phyloP scores from a whole-genome alignment of 1,140 invertebrate genomes.

The Solen grandis region DNA sequence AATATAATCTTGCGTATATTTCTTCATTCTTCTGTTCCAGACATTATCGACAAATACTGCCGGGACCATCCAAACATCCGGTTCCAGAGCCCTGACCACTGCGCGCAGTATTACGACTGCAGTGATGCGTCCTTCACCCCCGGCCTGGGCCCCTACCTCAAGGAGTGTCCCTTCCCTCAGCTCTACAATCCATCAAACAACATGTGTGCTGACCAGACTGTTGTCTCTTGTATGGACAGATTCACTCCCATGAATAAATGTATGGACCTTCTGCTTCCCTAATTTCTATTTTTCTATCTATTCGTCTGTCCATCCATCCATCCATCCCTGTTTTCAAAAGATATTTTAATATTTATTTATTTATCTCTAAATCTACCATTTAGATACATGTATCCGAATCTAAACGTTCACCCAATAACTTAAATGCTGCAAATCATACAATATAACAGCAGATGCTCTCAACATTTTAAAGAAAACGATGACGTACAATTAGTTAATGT shows the following conservation, averaged over 20 bases:
- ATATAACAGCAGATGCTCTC: too few species aligned
- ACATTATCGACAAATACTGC: slow-evolving; percentile 62
- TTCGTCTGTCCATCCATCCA: too few species aligned
- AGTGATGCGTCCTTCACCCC: slow-evolving; percentile 45
- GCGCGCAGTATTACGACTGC: slow-evolving; percentile 70
- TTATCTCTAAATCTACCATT: too few species aligned
- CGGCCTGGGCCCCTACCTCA: slow-evolving; percentile 56
- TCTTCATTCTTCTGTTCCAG: slow-evolving; percentile 55
- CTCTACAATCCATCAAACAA: slow-evolving; percentile 62
- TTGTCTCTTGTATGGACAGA: slow-evolving; percentile 51
- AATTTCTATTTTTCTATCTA: too few species aligned
- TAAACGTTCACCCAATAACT: too few species aligned
- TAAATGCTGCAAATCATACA: too few species aligned
- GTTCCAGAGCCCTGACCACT: slow-evolving; percentile 63
- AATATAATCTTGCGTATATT: too few species aligned
- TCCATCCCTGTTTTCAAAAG: too few species aligned
- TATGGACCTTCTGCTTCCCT: slow-evolving; percentile 38
- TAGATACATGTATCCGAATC: too few species aligned
- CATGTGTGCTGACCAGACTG: slow-evolving; percentile 42
- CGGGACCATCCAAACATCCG: slow-evolving; percentile 62
- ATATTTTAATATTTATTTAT: too few species aligned
- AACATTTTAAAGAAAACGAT: too few species aligned
- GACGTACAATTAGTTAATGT: too few species aligned
- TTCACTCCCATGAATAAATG: slow-evolving; percentile 59
- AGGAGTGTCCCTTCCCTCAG: slow-evolving; percentile 67